These are phyloP conservation scores for Glaucidium brasilianum DNA, from an alignment of 2,113 vertebrate species.

Conservation along the genomic window DNA sequence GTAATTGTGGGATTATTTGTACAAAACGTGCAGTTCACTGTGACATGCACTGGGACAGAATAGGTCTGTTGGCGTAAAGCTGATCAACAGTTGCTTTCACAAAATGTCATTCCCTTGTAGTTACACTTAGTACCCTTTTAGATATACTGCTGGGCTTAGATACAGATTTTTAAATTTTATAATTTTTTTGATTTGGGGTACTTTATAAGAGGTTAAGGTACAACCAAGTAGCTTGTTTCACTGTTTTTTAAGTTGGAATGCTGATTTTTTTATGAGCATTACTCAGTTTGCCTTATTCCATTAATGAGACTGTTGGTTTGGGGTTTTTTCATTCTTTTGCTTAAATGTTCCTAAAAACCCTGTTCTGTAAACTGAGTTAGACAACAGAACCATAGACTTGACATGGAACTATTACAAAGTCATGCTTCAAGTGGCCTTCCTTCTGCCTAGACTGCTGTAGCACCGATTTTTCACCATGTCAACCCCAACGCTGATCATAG, in stretches of 20 bases:
- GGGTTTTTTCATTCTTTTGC: background rate
- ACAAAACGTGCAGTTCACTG: slow-evolving; percentile 69
- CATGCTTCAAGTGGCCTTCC: slow-evolving; percentile 55
- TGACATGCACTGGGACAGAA: slow-evolving; percentile 68
- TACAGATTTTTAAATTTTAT: background rate
- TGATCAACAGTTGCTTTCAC: slow-evolving; percentile 49
- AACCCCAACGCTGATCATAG: background rate
- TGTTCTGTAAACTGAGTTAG: slow-evolving; percentile 3
- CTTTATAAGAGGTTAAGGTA: slow-evolving; percentile 34
- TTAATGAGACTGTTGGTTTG: background rate
- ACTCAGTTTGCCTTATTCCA: slow-evolving; percentile 64
- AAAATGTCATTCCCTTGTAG: slow-evolving; percentile 22
- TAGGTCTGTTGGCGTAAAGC: slow-evolving; percentile 53
- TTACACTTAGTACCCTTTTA: background rate
- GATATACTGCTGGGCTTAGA: background rate
- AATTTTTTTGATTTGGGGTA: slow-evolving; percentile 11
- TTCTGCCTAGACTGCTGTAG: slow-evolving; percentile 11
- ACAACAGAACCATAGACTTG: slow-evolving; percentile 5
- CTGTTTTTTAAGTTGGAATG: background rate
- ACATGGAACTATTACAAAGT: background rate
- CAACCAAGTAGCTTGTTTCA: slow-evolving; percentile 34
- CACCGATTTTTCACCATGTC: background rate
- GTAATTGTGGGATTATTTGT: slow-evolving; percentile 63
- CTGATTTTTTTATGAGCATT: background rate
- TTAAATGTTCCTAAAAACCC: background rate